Conservation (phyloP, 2,797 vertebrate genomes). For the Nyctalus aviator region DNA sequence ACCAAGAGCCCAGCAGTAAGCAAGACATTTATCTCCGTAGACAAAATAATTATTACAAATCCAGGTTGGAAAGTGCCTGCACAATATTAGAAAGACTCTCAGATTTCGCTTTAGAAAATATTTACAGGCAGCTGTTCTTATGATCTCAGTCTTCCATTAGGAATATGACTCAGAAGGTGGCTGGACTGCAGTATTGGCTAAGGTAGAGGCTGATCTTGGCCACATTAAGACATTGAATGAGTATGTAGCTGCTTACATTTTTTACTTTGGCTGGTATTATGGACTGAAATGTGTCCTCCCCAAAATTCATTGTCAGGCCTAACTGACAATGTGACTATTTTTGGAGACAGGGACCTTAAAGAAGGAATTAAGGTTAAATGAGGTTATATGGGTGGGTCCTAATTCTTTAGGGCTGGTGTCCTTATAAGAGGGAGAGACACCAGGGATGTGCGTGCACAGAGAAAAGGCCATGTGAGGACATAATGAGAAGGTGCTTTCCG, state of each 20-base stretch:
- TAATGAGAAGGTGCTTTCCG: too few relatives aligned
- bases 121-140: background rate
- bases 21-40: background rate
- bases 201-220: background rate
- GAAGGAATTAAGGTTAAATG: background rate
- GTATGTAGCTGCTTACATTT: too few relatives aligned
- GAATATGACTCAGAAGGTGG: background rate
- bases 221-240: too few relatives aligned
- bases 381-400: background rate
- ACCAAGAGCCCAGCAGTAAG: background rate
- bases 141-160: background rate
- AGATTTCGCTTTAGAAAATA: background rate
- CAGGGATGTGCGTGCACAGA: background rate
- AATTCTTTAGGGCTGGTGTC: background rate
- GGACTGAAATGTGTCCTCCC: background rate
- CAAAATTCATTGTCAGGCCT: background rate
- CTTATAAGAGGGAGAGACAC: background rate
- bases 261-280: background rate
- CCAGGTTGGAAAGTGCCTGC: background rate
- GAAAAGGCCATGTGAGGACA: background rate
- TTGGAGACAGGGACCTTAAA: background rate
- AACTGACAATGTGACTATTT: background rate
- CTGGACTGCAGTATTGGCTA: background rate
- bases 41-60: slow-evolving; percentile 2
- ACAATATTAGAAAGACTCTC: background rate